Conservation (phyloP, 2,113 vertebrate species). For the Puffinus mauretanicus region DNA sequence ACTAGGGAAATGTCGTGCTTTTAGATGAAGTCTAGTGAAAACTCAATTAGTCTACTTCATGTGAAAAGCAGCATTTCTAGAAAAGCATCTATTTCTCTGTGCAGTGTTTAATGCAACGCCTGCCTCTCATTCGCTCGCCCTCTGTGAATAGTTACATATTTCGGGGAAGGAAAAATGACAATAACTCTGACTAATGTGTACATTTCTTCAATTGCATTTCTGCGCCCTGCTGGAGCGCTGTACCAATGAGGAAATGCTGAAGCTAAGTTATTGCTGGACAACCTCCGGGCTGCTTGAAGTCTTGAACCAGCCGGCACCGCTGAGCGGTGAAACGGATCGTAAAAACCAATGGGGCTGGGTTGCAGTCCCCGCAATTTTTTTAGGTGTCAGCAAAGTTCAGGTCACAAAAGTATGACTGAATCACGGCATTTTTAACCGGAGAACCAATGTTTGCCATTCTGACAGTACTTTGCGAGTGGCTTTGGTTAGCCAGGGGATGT, state of each 20-base stretch:
- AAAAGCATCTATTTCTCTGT: not conserved
- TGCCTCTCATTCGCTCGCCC: not conserved
- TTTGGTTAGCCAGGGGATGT: not conserved
- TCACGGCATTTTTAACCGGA: not conserved
- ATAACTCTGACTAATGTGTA: not conserved
- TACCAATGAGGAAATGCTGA: not conserved
- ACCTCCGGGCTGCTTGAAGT: slow-evolving; percentile 9
- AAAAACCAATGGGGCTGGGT: not conserved
- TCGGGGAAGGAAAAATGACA: slow-evolving; percentile 8
- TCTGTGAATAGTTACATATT: not conserved
- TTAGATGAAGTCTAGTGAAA: not conserved
- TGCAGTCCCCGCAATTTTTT: not conserved
- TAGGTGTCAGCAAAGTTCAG: slow-evolving; percentile 59
- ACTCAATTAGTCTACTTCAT: not conserved
- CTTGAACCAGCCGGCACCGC: not conserved
- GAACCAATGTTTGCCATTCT: not conserved
- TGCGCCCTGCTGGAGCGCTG: not conserved
- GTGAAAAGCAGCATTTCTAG: not conserved
- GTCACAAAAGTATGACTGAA: slow-evolving; percentile 14
- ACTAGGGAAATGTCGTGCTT: not conserved
- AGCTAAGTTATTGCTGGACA: slow-evolving; percentile 16
- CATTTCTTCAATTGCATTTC: not conserved
- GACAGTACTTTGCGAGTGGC: not conserved
- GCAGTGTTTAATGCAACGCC: not conserved
- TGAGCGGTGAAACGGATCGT: not conserved